Evolutionary conservation across 2,888 invertebrate genomes (phyloP), one percentile per base, ranked within the genome.

Genomic region (Ectemnius continuus): DNA sequence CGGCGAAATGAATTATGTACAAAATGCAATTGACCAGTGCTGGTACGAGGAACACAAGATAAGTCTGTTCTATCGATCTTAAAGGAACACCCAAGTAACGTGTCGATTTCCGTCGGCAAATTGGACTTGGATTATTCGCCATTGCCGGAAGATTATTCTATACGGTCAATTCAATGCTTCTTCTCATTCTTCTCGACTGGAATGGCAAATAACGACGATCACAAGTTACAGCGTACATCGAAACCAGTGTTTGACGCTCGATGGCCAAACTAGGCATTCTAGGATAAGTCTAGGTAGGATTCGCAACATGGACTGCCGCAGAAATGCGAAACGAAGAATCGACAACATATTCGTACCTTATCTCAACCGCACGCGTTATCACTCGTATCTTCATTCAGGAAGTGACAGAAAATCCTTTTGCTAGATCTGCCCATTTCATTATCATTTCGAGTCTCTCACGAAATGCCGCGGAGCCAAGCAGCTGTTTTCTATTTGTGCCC

Each of bases 1-100:
- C 93, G 18, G 94, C 93, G 52, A 95, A 94, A 65, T 96, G 92
- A 3, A 94, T 91, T 47, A 95, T 91, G 83, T 95, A 96, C 36
- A 95, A 89, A 1, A 94, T 76, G 58, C 94, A 92, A 13, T 94
- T 94, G 47, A 93, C 84, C n/a, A 93, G 76, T 3, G 92, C 91
- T 61, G 95, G 94, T 47, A 94, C 85, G 59, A 94, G 88, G 82
- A 92, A 92, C 74, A 92, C 90, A n/a, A 92, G 81, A 81, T 91
- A 90, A 70, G 92, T 91, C 81, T 93, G 91, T 83, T 93, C 92
- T 16, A 88, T 91, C 14, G 91, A 86, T 71, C 85, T 91, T 16
- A 92, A 76, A 45, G 89, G 88, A 36, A 88, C 77, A 74, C 86
- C 86, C 60, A 89, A 67, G 70, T 83, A 89, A 45, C 78, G 84